Evolutionary conservation across 2,797 vertebrate genomes (phyloP), one percentile per base, ranked within the genome.

Genomic region (Protosalanx chinensis): DNA sequence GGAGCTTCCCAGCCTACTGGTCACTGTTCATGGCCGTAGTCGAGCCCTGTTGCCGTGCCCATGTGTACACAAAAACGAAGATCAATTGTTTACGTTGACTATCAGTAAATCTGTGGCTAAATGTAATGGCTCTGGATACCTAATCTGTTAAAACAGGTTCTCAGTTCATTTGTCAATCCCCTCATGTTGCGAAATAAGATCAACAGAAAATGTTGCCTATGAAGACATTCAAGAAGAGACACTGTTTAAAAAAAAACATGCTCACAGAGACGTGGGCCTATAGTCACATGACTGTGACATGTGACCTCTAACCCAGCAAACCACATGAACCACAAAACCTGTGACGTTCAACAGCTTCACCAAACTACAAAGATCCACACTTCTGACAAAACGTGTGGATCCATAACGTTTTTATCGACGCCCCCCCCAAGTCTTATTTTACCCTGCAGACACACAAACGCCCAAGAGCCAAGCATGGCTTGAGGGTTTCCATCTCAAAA

Each of bases 321-420:
- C 74, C 58, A 65, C 77, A 86, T 80, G 80, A 88, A 85, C 86
- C 84, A 86, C 82, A 72, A 85, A 76, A 88, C 82, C 88, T 91
- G 89, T 90, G 87, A 91, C 81, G 79, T 86, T 87, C 79, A 88
- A 83, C 84, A 88, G 84, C 85, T 81, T 76, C 84, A 84, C 84
- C 84, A 85, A 88, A 84, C 81, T 57, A 68, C 57, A 72, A 72
- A 70, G 62, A 67, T 64, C 73, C 77, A 76, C 76, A 74, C 66
- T 70, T 33, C 7, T 35, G 30, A 33, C 23, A 59, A 32, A 32
- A 18, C 57, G 62, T 64, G 70, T 41, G 46, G 27, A 49, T 64
- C 41, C 56, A 46, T 56, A 2, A 64, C 15, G 58, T 3, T 68
- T 53, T 70, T 37, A 46, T 32, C 49, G 30, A 27, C 37, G 13